phyloP scores from a whole-genome alignment of 2,797 vertebrate species.

The Pseudotriccus pelzelni region DNA sequence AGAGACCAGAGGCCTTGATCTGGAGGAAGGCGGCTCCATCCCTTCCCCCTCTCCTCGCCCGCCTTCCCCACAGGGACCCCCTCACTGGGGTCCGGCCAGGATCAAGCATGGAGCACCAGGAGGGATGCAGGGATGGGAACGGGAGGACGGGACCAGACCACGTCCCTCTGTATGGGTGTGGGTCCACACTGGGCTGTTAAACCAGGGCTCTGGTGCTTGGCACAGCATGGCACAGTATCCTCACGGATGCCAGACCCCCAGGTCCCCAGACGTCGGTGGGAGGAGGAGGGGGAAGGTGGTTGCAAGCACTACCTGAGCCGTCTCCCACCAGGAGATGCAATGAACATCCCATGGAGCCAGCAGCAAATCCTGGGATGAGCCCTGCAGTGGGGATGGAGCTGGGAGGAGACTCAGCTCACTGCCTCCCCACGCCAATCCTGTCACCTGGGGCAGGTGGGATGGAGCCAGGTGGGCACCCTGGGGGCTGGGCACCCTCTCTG shows the following conservation, averaged over 20 bases:
- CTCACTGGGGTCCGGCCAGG: neutral
- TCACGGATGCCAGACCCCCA: neutral
- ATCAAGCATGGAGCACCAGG: neutral
- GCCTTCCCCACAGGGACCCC: neutral
- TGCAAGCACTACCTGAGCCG: neutral
- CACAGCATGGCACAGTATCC: neutral
- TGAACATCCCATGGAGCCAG: neutral
- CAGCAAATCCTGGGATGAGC: neutral
- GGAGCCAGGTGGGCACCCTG: neutral
- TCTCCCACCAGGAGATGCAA: neutral
- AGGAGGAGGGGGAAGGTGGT: neutral
- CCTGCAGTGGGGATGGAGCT: neutral
- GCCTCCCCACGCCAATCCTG: neutral
- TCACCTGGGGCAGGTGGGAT: neutral
- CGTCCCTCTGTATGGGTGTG: neutral
- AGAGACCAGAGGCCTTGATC: constrained; percentile 61
- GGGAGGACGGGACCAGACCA: neutral
- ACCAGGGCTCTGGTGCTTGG: neutral
- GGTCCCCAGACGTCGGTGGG: neutral
- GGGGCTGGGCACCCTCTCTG: constrained; percentile 1
- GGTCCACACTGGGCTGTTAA: accelerated
- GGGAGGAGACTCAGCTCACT: neutral
- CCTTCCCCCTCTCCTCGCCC: neutral
- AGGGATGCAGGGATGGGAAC: neutral
- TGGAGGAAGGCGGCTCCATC: constrained; percentile 29